A percentile compares a stretch with the other conserved stretches of the same genome.
These are phyloP conservation scores for Sebastes trivittatus DNA, from an alignment of 2,797 vertebrate genomes.

Conservation along the genomic window DNA sequence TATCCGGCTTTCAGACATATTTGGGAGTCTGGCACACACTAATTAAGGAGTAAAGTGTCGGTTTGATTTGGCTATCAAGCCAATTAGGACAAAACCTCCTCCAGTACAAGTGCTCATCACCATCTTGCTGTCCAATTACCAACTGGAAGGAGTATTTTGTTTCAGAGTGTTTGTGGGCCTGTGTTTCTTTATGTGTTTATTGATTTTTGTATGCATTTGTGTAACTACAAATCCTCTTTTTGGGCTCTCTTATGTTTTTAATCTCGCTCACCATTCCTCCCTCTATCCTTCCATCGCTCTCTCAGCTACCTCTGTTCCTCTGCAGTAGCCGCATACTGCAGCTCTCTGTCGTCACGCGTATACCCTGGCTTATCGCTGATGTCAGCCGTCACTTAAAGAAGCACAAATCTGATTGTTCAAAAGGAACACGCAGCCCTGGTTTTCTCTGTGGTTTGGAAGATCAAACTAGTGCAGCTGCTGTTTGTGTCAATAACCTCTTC, in stretches of 20 bases:
- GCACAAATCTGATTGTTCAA: not conserved
- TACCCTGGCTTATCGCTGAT: not conserved
- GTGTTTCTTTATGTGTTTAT: slow-evolving; percentile 6
- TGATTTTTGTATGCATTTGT: slow-evolving; percentile 13
- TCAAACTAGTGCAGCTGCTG: not conserved
- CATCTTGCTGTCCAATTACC: slow-evolving; percentile 46
- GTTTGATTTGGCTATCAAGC: slow-evolving; percentile 55
- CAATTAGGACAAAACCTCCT: slow-evolving; percentile 55
- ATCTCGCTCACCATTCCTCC: not conserved
- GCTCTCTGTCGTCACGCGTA: not conserved
- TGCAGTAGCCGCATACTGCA: not conserved
- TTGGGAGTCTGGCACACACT: slow-evolving; percentile 10
- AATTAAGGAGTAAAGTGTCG: slow-evolving; percentile 47
- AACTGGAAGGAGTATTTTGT: slow-evolving; percentile 11
- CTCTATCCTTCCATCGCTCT: not conserved
- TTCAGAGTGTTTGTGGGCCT: slow-evolving; percentile 6
- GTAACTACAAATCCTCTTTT: not conserved
- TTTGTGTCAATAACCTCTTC: not conserved
- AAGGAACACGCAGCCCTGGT: not conserved
- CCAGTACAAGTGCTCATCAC: slow-evolving; percentile 27
- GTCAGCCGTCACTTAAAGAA: not conserved
- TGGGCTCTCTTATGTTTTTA: not conserved
- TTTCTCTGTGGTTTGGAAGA: not conserved
- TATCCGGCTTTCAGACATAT: slow-evolving; percentile 10
- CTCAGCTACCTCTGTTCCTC: not conserved